Evolutionary conservation across 2,113 vertebrate genomes (phyloP), one percentile per base, ranked within the genome.

Genomic region (Psettodes erumei): DNA sequence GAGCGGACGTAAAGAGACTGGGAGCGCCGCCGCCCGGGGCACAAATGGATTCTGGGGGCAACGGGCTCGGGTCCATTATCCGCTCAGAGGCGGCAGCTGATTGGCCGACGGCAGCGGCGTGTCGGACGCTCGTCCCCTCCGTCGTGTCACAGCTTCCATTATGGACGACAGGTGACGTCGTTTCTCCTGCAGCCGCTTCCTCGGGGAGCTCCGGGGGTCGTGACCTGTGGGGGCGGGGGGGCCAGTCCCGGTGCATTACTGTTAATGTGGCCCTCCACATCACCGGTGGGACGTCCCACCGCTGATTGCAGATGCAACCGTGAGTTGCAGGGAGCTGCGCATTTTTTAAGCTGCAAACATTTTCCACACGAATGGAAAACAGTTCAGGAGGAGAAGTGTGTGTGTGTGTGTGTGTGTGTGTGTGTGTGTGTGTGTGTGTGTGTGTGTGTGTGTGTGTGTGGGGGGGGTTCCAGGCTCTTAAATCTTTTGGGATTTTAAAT

Each of bases 11-110:
- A 10, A 25, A 19, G 38, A 82, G 28, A 71, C 70, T 53, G 58
- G 37, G 9, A 51, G 56, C n/a, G 28, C 58, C 55, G 9, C 61
- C 61, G 54, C 6, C 0, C 53, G 38, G 66, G 77, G 77, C 72
- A 76, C 71, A 90, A 87, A 89, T 85, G 75, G 86, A 84, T 79
- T 84, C 64, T 38, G 58, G 48, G 83, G 77, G 74, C 81, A 75
- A 62, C 59, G 53, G 68, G 77, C 68, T 75, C 3, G 3, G 6
- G 60, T 70, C 84, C 79, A 84, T 88, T 76, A 91, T 72, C 76
- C 81, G 64, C 85, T 77, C 70, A 75, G 38, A 70, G 40, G 25
- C 6, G 54, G 23, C 19, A 42, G 40, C 16, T 47, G 43, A 47
- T 47, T 18, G 43, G 19, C 16, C 43, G 6, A 47, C 16, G 15